Evolutionary conservation across 2,113 vertebrate genomes (phyloP).

Genomic region (Nycticorax nycticorax): DNA sequence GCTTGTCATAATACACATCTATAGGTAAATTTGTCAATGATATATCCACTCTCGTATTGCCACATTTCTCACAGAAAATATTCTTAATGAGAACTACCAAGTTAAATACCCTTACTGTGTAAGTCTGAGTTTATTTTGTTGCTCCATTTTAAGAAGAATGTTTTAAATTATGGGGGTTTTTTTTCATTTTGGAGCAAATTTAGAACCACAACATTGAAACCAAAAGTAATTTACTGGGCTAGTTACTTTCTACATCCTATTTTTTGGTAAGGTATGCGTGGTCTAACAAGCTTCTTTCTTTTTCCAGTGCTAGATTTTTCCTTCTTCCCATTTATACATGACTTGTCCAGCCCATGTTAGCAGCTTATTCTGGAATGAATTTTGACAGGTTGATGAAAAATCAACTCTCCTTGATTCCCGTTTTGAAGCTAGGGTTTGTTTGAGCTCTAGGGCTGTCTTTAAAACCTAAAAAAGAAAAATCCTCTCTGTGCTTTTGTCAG

Average conservation of each 20-base stretch:
- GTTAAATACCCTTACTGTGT: background rate
- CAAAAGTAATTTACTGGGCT: slow-evolving; percentile 5
- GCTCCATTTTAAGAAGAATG: background rate
- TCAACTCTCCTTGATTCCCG: background rate
- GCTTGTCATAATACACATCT: slow-evolving; percentile 43
- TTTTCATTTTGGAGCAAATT: background rate
- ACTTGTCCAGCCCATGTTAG: background rate
- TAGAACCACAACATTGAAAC: background rate
- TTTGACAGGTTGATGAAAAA: background rate
- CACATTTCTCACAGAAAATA: slow-evolving; percentile 41
- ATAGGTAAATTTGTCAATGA: slow-evolving; percentile 39
- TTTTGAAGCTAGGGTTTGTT: background rate
- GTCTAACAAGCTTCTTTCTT: background rate
- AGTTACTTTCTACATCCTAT: background rate
- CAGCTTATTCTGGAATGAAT: background rate
- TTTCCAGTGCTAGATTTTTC: background rate
- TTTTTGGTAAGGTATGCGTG: background rate
- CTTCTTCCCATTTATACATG: background rate
- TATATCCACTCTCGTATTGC: background rate
- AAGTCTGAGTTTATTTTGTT: background rate
- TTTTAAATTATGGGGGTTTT: background rate
- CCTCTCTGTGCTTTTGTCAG: background rate
- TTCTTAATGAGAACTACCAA: background rate
- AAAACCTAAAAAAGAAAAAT: background rate
- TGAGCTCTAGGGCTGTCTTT: background rate